These are phyloP conservation scores for Labia minor DNA, from an alignment of 2,888 invertebrate genomes.

Conservation along the genomic window DNA sequence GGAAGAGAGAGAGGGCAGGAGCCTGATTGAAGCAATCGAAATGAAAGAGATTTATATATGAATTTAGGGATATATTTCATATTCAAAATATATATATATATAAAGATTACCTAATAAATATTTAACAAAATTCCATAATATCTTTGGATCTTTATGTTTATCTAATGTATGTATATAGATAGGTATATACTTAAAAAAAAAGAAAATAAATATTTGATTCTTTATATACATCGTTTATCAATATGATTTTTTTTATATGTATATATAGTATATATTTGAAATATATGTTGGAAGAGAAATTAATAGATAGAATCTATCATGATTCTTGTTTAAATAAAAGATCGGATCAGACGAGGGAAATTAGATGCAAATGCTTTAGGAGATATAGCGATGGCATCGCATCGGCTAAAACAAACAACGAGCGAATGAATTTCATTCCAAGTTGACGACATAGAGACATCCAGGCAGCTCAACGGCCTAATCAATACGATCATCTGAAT, in stretches of 20 bases:
- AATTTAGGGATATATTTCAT: too few species aligned
- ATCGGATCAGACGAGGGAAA: slow-evolving; percentile 9
- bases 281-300: neutral
- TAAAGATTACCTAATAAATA: too few species aligned
- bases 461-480: neutral
- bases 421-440: neutral
- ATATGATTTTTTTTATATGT: neutral
- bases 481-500: slow-evolving; percentile 2
- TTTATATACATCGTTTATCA: neutral
- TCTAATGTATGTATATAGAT: too few species aligned
- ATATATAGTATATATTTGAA: too few species aligned
- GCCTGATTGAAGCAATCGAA: too few species aligned
- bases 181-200: neutral
- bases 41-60: too few species aligned
- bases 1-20: too few species aligned
- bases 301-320: neutral
- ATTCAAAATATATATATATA: too few species aligned
- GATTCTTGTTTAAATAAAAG: slow-evolving; percentile 13
- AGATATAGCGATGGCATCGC: neutral
- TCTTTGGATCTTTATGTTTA: too few species aligned
- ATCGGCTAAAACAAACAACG: slow-evolving; percentile 13
- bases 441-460: slow-evolving; percentile 8
- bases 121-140: too few species aligned
- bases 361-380: slow-evolving; percentile 4
- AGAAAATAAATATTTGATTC: neutral